Evolutionary conservation across 2,113 vertebrate species (phyloP).

Genomic region (Neoarius graeffei): DNA sequence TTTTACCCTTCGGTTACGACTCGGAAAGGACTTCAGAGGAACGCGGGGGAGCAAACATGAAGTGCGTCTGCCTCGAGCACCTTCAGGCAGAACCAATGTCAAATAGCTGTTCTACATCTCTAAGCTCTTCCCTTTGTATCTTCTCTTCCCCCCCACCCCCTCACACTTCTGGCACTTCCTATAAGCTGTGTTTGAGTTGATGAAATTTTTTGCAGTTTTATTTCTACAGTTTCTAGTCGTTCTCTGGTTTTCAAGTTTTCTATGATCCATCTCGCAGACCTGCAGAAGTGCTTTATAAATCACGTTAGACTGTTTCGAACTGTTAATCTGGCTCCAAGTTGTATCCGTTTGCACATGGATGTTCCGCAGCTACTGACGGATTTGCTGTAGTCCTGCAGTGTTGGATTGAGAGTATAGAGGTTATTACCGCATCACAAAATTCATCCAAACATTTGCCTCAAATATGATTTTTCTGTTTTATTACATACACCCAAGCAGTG

Average conservation of each 20-base stretch:
- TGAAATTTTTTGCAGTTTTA: not conserved
- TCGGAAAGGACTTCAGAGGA: conserved; percentile 24
- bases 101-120: conserved; percentile 32
- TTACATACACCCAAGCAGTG: conserved; percentile 6
- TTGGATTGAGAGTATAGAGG: conserved; percentile 45
- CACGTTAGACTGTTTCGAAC: conserved; percentile 70
- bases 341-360: conserved; percentile 65
- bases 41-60: conserved; percentile 21
- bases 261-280: conserved; percentile 48
- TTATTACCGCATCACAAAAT: conserved; percentile 30
- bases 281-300: conserved; percentile 75
- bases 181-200: conserved; percentile 16
- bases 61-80: conserved; percentile 20
- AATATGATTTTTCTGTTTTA: conserved; percentile 7
- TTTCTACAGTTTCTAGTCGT: conserved; percentile 32
- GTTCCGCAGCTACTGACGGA: conserved; percentile 7
- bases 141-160: not conserved
- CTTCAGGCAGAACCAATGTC: conserved; percentile 39
- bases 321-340: conserved; percentile 60
- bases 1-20: conserved; percentile 26
- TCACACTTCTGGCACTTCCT: conserved; percentile 32
- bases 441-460: conserved; percentile 26
- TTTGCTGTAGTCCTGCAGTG: conserved; percentile 48
- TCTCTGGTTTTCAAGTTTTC: conserved; percentile 24
- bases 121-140: conserved; percentile 16